Conservation (phyloP, 2,888 invertebrate genomes). For the Pristionchus mayeri region DNA sequence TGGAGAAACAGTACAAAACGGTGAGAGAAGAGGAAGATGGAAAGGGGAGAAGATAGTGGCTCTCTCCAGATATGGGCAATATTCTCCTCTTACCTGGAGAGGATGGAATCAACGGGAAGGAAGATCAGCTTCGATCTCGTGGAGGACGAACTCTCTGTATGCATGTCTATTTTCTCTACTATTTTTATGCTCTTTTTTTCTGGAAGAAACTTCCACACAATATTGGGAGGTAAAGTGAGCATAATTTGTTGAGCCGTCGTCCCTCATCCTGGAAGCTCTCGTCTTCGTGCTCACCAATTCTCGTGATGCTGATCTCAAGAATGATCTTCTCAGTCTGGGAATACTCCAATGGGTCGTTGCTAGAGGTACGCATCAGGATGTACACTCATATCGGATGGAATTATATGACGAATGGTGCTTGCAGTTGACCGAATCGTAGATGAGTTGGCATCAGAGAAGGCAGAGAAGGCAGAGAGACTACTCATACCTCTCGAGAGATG, state of each 20-base stretch:
- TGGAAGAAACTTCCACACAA: too few species aligned
- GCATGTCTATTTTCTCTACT: too few species aligned
- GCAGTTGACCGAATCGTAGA: conserved; percentile 57
- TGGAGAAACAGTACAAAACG: conserved; percentile 22
- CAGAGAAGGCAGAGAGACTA: not conserved
- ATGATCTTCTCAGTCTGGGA: conserved; percentile 68
- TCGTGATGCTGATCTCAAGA: conserved; percentile 64
- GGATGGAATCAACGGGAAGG: conserved; percentile 56
- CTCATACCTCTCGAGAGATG: conserved; percentile 66
- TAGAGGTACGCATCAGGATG: conserved; percentile 60
- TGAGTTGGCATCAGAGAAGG: not conserved
- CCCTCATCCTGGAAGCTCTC: conserved; percentile 69
- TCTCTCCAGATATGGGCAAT: conserved; percentile 66
- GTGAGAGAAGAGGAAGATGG: not conserved
- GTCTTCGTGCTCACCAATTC: conserved; percentile 63
- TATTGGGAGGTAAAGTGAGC: too few species aligned
- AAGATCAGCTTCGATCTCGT: conserved; percentile 58
- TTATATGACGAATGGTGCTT: conserved; percentile 46
- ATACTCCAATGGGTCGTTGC: conserved; percentile 68
- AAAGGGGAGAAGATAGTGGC: not conserved
- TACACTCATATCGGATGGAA: too few species aligned
- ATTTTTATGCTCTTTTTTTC: too few species aligned
- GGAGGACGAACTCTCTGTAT: conserved; percentile 57
- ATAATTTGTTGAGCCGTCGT: conserved; percentile 56
- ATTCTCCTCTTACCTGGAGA: conserved; percentile 62